Conservation (phyloP, 2,113 vertebrate species). For the Amia ocellicauda region DNA sequence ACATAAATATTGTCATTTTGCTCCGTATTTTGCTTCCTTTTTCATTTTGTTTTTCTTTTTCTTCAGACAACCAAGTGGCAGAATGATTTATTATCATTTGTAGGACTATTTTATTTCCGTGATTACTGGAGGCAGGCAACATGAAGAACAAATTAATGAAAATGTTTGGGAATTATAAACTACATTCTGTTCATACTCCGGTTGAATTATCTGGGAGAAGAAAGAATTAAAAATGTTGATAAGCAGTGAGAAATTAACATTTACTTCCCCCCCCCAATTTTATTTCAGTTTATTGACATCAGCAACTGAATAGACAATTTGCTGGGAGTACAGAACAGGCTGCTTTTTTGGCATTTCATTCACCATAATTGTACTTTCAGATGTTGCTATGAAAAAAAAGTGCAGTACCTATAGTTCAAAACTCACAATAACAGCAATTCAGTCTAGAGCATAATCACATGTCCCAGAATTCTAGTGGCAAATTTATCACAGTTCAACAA, state of each 20-base stretch:
- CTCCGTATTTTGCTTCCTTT: too few species aligned
- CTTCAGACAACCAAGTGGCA: slow-evolving; percentile 29
- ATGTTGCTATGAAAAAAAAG: too few species aligned
- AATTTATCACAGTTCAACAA: too few species aligned
- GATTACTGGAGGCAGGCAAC: slow-evolving; percentile 41
- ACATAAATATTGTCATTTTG: neutral
- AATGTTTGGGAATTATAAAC: slow-evolving; percentile 45
- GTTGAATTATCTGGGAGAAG: slow-evolving; percentile 32
- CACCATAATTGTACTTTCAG: too few species aligned
- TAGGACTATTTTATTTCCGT: slow-evolving; percentile 43
- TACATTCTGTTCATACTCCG: slow-evolving; percentile 26
- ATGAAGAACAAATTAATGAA: slow-evolving; percentile 46
- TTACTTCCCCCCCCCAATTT: neutral
- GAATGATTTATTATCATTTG: slow-evolving; percentile 43
- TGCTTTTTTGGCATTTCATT: too few species aligned
- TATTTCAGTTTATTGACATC: too few species aligned
- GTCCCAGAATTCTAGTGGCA: too few species aligned
- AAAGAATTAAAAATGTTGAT: slow-evolving; percentile 25
- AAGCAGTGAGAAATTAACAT: slow-evolving; percentile 22
- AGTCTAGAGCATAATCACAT: too few species aligned
- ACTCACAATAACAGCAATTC: too few species aligned
- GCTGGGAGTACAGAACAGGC: too few species aligned
- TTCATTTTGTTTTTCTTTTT: slow-evolving; percentile 40
- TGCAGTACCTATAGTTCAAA: too few species aligned
- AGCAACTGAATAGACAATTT: too few species aligned